Percentiles rank a stretch among this genome's conserved stretches.
These are phyloP conservation scores for Notolabrus celidotus DNA, from an alignment of 2,797 vertebrate genomes.

Conservation along the genomic window DNA sequence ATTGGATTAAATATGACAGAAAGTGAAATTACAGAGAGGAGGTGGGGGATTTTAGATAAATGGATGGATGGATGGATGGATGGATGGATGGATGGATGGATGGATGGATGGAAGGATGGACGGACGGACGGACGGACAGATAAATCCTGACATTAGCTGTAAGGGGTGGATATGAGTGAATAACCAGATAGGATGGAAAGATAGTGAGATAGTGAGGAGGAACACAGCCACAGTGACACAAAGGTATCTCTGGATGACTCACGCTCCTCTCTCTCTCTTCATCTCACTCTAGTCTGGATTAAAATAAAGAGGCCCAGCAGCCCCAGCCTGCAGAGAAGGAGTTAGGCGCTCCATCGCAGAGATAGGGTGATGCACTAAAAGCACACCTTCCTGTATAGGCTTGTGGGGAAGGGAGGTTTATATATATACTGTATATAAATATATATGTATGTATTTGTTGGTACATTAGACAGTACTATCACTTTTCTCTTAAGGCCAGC, in stretches of 20 bases:
- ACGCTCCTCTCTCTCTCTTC: slow-evolving; percentile 68
- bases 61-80: slow-evolving; percentile 22
- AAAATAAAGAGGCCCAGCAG: slow-evolving; percentile 86
- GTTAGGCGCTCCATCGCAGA: slow-evolving; percentile 82
- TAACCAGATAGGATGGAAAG: no score
- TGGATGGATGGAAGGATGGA: no score
- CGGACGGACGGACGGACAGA: no score
- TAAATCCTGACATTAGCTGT: no score
- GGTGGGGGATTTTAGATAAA: slow-evolving; percentile 36
- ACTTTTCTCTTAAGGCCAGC: slow-evolving; percentile 26
- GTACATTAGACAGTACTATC: slow-evolving; percentile 53
- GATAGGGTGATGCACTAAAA: slow-evolving; percentile 86
- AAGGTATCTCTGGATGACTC: slow-evolving; percentile 87
- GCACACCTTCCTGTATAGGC: slow-evolving; percentile 84
- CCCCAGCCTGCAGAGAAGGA: slow-evolving; percentile 84
- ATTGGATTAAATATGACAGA: slow-evolving; percentile 68
- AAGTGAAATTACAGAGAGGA: slow-evolving; percentile 47
- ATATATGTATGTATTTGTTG: slow-evolving; percentile 60
- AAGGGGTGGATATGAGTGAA: no score
- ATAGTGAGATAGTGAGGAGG: slow-evolving; percentile 69
- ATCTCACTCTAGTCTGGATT: slow-evolving; percentile 84
- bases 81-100: not conserved
- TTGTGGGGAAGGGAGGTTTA: slow-evolving; percentile 59
- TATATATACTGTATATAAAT: no score
- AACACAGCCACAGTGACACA: slow-evolving; percentile 79